Evolutionary conservation across 2,888 invertebrate species (phyloP).

Genomic region (Eurytoma californica): DNA sequence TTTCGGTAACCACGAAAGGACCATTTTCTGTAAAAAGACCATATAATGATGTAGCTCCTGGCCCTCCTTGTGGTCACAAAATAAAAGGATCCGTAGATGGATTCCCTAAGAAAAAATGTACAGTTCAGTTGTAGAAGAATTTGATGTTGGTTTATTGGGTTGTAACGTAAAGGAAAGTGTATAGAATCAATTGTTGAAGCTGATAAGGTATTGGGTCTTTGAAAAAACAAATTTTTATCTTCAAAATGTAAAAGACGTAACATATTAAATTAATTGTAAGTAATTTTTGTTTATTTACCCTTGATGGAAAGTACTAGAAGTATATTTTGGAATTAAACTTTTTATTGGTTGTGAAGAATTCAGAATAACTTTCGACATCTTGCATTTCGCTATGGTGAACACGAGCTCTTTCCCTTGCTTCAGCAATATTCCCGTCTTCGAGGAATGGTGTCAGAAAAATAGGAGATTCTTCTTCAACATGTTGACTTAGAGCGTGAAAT

Average conservation of each 20-base stretch:
- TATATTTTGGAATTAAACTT: constrained; percentile 87
- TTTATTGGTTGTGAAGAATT: constrained; percentile 89
- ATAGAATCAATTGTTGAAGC: too few relatives aligned
- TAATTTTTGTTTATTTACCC: constrained; percentile 63
- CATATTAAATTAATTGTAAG: neutral
- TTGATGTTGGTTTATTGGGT: too few relatives aligned
- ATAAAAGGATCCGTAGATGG: constrained; percentile 82
- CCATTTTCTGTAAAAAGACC: constrained; percentile 92
- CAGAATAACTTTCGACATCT: constrained; percentile 83
- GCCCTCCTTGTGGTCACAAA: constrained; percentile 91
- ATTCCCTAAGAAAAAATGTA: constrained; percentile 72
- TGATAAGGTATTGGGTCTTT: neutral
- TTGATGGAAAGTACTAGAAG: constrained; percentile 93
- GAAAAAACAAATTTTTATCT: too few relatives aligned
- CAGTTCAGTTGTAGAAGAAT: neutral
- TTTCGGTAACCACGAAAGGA: constrained; percentile 79
- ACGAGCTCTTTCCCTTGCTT: constrained; percentile 78
- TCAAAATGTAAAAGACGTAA: neutral
- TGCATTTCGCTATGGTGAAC: constrained; percentile 72
- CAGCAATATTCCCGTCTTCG: constrained; percentile 82
- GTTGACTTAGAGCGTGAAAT: neutral
- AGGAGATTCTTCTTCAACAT: constrained; percentile 65
- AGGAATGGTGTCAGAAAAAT: constrained; percentile 86
- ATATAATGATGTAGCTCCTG: constrained; percentile 87
- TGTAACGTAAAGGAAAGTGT: too few relatives aligned